phyloP scores from a whole-genome alignment of 2,888 invertebrate species.

The Eudiplozoon nipponicum region DNA sequence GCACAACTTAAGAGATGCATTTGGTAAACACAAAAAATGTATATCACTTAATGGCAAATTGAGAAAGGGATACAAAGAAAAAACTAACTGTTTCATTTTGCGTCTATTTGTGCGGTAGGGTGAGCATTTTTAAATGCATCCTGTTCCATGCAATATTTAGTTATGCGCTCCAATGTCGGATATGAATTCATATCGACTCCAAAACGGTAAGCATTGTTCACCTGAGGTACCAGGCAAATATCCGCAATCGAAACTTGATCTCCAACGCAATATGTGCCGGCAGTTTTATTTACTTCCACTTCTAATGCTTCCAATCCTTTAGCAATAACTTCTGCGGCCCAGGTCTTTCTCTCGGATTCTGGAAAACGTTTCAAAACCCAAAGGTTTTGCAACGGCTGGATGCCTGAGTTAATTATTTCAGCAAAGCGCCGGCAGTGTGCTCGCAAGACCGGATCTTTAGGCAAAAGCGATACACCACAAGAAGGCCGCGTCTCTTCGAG shows the following conservation, averaged over 20 bases:
- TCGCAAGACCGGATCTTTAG: slow-evolving; percentile 51
- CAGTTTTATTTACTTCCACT: slow-evolving; percentile 44
- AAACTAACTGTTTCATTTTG: no score
- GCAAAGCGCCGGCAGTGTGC: slow-evolving; percentile 48
- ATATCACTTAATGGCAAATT: no score
- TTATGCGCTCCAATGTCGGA: slow-evolving; percentile 55
- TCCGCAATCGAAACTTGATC: slow-evolving; percentile 72
- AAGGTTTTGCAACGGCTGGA: slow-evolving; percentile 75
- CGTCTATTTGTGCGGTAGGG: slow-evolving; percentile 59
- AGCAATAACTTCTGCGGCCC: background rate
- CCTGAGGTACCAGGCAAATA: slow-evolving; percentile 68
- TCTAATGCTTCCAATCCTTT: slow-evolving; percentile 40
- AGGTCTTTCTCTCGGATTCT: slow-evolving; percentile 20
- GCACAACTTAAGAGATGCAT: no score
- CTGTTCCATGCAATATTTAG: slow-evolving; percentile 49
- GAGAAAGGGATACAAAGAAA: no score
- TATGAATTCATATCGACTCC: slow-evolving; percentile 59
- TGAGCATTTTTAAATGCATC: slow-evolving; percentile 64
- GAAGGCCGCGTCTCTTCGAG: slow-evolving; percentile 50
- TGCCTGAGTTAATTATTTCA: slow-evolving; percentile 60
- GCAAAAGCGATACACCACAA: slow-evolving; percentile 50
- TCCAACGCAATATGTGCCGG: slow-evolving; percentile 49
- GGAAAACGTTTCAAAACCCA: slow-evolving; percentile 39
- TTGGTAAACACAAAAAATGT: no score
- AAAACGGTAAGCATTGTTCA: slow-evolving; percentile 67